Conservation (phyloP, 1,140 invertebrate species). For the Odontomachus brunneus region DNA sequence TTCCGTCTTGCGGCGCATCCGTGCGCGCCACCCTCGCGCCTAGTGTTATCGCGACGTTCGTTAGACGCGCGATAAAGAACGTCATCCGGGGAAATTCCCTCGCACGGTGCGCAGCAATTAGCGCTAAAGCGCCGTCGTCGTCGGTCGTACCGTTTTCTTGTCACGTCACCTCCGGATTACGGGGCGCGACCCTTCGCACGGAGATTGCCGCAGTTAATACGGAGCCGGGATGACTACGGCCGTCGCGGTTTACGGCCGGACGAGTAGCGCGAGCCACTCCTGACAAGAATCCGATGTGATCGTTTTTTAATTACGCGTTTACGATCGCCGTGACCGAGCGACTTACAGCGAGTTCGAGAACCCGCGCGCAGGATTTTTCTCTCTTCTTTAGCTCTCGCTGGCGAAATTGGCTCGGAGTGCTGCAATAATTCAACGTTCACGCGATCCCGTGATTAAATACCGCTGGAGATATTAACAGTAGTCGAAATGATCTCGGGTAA, state of each 20-base stretch:
- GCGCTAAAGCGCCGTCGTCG: conserved; percentile 56
- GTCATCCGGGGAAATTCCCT: conserved; percentile 57
- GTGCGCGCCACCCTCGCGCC: background rate
- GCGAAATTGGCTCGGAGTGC: too few relatives aligned
- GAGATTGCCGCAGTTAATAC: conserved; percentile 46
- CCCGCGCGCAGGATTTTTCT: too few relatives aligned
- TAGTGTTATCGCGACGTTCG: conserved; percentile 10
- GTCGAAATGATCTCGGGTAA: too few relatives aligned
- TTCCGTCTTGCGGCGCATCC: background rate
- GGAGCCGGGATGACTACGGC: background rate
- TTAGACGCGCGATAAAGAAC: conserved; percentile 63
- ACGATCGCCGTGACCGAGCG: background rate
- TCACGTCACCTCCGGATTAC: conserved; percentile 73
- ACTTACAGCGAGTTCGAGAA: too few relatives aligned
- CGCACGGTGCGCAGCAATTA: conserved; percentile 65
- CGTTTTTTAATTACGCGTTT: conserved; percentile 27
- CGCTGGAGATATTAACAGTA: too few relatives aligned
- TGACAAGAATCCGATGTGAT: background rate
- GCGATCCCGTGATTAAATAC: too few relatives aligned
- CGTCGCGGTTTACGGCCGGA: conserved; percentile 48
- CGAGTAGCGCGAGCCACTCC: conserved; percentile 28
- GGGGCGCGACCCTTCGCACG: conserved; percentile 30
- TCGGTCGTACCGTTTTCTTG: conserved; percentile 63
- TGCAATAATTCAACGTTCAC: too few relatives aligned
- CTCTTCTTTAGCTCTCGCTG: too few relatives aligned